Conservation (phyloP, 2,113 vertebrate species). For the Thalassoma bifasciatum region DNA sequence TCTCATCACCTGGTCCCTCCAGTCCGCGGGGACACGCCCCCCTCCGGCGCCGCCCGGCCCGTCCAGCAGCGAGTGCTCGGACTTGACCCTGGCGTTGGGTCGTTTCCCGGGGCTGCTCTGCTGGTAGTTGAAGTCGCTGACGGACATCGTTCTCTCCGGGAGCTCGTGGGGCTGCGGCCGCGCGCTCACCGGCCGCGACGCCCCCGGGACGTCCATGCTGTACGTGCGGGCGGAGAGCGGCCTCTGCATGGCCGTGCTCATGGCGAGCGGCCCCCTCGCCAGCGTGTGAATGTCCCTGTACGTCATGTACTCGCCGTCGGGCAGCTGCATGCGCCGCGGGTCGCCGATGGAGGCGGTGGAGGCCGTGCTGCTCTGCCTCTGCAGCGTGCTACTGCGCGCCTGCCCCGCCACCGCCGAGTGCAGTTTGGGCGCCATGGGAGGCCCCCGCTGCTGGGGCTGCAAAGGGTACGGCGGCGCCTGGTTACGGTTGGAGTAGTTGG, state of each 20-base stretch:
- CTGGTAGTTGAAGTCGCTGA: constrained; percentile 96
- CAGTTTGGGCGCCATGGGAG: constrained; percentile 82
- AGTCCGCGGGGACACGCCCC: constrained; percentile 92
- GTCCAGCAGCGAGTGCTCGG: constrained; percentile 94
- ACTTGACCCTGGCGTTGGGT: constrained; percentile 89
- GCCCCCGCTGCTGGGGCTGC: constrained; percentile 82
- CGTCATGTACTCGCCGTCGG: constrained; percentile 93
- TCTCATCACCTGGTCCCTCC: constrained; percentile 97
- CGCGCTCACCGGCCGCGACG: constrained; percentile 84
- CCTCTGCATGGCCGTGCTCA: constrained; percentile 88
- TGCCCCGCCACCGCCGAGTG: constrained; percentile 74
- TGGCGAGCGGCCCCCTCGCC: constrained; percentile 84
- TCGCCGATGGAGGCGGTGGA: constrained; percentile 89
- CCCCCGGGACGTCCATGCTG: constrained; percentile 91
- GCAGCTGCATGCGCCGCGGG: constrained; percentile 81
- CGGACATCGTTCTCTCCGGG: constrained; percentile 98
- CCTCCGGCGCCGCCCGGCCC: constrained; percentile 77
- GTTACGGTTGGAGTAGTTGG: constrained; percentile 98
- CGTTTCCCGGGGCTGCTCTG: constrained; percentile 93
- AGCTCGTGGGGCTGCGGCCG: constrained; percentile 88
- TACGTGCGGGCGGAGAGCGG: constrained; percentile 97
- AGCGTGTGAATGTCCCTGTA: constrained; percentile 93
- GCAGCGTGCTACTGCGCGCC: constrained; percentile 85
- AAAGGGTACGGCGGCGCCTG: constrained; percentile 88
- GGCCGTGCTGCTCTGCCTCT: constrained; percentile 90